Conservation (phyloP, 2,888 invertebrate genomes). For the Eledona agricola region DNA sequence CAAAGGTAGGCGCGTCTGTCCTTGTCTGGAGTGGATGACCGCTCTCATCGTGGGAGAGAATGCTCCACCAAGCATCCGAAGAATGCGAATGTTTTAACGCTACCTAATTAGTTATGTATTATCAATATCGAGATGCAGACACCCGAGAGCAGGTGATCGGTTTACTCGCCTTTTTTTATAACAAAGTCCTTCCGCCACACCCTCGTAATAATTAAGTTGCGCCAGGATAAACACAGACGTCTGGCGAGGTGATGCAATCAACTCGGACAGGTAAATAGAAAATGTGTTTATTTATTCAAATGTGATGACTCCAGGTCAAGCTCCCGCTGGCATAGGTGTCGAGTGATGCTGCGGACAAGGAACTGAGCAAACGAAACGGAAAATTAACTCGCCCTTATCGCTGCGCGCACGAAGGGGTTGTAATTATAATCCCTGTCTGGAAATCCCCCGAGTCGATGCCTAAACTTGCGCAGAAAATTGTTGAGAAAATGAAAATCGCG, state of each 20-base stretch:
- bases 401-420: conserved; percentile 6
- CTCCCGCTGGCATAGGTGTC: background rate
- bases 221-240: background rate
- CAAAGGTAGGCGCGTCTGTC: conserved; percentile 46
- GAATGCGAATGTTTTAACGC: conserved; percentile 63
- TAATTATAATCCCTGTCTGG: conserved; percentile 17
- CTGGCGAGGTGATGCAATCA: conserved; percentile 35
- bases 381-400: conserved; percentile 30
- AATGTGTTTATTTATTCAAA: conserved; percentile 40
- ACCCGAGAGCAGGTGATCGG: conserved; percentile 14
- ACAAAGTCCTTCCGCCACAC: conserved; percentile 4
- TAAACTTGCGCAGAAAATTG: too few relatives aligned
- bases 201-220: conserved; percentile 4
- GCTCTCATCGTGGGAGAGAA: conserved; percentile 62
- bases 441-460: too few relatives aligned
- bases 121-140: conserved; percentile 46
- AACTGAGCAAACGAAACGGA: conserved; percentile 30
- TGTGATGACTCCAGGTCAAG: background rate
- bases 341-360: too few relatives aligned
- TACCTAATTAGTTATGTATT: conserved; percentile 57
- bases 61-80: conserved; percentile 57
- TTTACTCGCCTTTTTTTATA: conserved; percentile 7
- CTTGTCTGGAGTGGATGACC: conserved; percentile 56
- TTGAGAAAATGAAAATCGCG: too few relatives aligned
- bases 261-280: conserved; percentile 41